These are phyloP conservation scores for Rhingia campestris DNA, from an alignment of 2,888 invertebrate genomes.

Conservation along the genomic window DNA sequence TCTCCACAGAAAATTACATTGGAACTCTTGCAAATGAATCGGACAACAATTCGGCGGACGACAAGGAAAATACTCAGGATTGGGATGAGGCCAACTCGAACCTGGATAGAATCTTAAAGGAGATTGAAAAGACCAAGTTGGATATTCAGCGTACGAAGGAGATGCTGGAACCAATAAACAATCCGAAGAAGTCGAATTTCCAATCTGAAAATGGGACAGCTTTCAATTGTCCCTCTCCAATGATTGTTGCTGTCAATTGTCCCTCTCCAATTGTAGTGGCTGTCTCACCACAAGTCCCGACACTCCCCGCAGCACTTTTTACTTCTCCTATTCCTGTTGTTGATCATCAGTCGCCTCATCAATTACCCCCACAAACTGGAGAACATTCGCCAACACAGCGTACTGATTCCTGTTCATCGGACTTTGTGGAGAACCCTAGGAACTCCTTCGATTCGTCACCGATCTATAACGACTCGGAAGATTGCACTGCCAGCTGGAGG, in stretches of 20 bases:
- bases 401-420: too few species aligned
- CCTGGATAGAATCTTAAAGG: slow-evolving; percentile 78
- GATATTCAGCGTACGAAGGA: slow-evolving; percentile 80
- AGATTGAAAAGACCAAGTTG: slow-evolving; percentile 80
- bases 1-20: slow-evolving; percentile 76
- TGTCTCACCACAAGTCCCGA: too few species aligned
- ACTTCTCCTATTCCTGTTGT: too few species aligned
- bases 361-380: too few species aligned
- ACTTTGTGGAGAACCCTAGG: not conserved
- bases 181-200: slow-evolving; percentile 24
- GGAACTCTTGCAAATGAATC: slow-evolving; percentile 77
- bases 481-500: not conserved
- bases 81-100: slow-evolving; percentile 73
- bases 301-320: too few species aligned
- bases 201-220: not conserved
- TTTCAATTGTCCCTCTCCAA: too few species aligned
- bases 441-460: not conserved
- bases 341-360: too few species aligned
- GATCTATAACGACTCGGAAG: not conserved
- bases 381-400: too few species aligned
- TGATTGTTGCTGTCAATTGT: too few species aligned
- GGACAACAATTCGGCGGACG: slow-evolving; percentile 39
- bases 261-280: too few species aligned
- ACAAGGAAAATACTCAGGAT: slow-evolving; percentile 51
- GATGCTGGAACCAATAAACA: slow-evolving; percentile 65